Percentiles rank a stretch among this genome's conserved stretches.
Conservation (phyloP, 2,797 vertebrate genomes). For the Phoxinus dragarum region DNA sequence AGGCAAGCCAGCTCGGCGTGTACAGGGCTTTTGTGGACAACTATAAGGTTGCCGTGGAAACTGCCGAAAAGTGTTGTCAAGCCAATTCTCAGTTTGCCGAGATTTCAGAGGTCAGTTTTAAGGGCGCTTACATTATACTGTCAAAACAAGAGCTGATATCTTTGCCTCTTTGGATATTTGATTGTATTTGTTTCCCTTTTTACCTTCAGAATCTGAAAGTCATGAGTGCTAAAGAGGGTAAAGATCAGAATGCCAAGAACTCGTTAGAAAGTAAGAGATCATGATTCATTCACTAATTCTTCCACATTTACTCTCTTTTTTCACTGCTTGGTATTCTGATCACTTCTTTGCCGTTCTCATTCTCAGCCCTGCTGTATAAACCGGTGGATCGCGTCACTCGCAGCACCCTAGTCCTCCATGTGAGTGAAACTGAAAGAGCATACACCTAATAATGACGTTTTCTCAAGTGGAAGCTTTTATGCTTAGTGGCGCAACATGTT, state of each 20-base stretch:
- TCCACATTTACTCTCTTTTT: not conserved
- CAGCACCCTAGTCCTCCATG: constrained; percentile 95
- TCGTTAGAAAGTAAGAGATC: constrained; percentile 91
- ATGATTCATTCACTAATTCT: constrained; percentile 4
- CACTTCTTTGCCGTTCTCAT: not conserved
- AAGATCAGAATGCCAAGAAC: constrained; percentile 91
- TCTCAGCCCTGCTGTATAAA: constrained; percentile 91
- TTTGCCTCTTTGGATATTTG: constrained; percentile 38
- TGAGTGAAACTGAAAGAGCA: constrained; percentile 76
- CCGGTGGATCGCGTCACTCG: constrained; percentile 97
- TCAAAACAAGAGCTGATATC: constrained; percentile 43
- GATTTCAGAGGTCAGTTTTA: constrained; percentile 91
- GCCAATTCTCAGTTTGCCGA: constrained; percentile 97
- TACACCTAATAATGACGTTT: not conserved
- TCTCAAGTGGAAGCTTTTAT: not conserved
- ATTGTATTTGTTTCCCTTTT: constrained; percentile 30
- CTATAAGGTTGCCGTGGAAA: constrained; percentile 97
- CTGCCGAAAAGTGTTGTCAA: constrained; percentile 97
- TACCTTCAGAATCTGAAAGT: constrained; percentile 90
- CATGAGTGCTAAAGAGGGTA: constrained; percentile 90
- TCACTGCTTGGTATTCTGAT: not conserved
- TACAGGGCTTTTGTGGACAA: constrained; percentile 99
- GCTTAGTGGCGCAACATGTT: not conserved
- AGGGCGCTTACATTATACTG: not conserved
- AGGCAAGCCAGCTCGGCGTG: constrained; percentile 97